Evolutionary conservation across 2,113 vertebrate genomes (phyloP).

Genomic region (Petaurus breviceps): DNA sequence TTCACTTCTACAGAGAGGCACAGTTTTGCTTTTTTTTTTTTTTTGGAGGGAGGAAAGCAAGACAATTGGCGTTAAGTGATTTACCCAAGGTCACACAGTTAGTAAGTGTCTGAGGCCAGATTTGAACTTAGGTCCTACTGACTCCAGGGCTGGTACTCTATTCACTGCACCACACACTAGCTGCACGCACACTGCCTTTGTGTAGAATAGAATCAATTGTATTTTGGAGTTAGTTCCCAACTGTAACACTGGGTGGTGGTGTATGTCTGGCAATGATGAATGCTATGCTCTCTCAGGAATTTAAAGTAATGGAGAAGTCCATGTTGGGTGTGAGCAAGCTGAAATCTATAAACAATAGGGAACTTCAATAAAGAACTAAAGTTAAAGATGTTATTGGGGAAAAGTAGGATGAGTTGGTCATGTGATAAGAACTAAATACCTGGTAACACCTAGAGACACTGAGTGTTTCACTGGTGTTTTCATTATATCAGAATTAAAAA

Average conservation of each 20-base stretch:
- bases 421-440: not conserved
- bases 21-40: not conserved
- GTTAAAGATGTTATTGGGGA: not conserved
- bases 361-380: not conserved
- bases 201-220: not conserved
- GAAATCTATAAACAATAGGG: not conserved
- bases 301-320: not conserved
- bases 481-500: not conserved
- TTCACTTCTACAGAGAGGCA: not conserved
- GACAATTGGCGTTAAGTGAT: no score
- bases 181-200: no score
- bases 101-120: no score
- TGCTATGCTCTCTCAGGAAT: not conserved
- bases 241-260: not conserved
- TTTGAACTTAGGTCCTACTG: no score
- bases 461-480: not conserved
- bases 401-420: not conserved
- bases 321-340: not conserved
- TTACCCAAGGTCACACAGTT: no score
- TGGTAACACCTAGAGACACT: not conserved
- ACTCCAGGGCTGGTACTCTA: no score
- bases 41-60: no score
- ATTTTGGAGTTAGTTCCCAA: not conserved
- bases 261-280: not conserved
- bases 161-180: no score